phyloP scores from a whole-genome alignment of 2,888 invertebrate genomes.

The Timema podura region DNA sequence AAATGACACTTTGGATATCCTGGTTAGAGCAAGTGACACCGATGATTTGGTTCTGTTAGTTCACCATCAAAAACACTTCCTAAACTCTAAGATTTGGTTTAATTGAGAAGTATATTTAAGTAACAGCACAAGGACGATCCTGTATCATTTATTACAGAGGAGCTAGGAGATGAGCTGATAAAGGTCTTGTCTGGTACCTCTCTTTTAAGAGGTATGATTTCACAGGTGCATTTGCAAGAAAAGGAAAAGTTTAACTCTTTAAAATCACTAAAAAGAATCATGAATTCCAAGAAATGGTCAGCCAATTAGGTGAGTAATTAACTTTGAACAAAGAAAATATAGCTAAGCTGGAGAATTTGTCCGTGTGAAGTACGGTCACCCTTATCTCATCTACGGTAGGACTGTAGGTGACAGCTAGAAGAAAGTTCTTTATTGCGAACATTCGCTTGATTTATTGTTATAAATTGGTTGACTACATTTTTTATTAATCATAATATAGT shows the following conservation, averaged over 20 bases:
- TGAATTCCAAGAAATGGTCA: not conserved
- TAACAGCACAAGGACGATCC: not conserved
- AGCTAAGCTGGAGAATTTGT: not conserved
- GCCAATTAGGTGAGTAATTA: not conserved
- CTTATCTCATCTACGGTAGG: no score
- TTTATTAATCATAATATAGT: no score
- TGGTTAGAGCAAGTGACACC: conserved; percentile 4
- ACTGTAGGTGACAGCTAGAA: no score
- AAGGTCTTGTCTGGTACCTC: not conserved
- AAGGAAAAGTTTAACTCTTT: not conserved
- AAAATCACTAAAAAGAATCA: not conserved
- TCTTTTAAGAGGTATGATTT: not conserved
- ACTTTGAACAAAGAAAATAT: not conserved
- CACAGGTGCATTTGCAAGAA: not conserved
- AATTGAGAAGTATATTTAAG: not conserved
- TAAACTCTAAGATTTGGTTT: not conserved
- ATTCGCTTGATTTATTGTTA: no score
- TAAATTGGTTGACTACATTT: no score
- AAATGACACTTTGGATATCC: not conserved
- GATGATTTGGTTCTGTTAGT: not conserved
- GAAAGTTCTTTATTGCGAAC: no score
- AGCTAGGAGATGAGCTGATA: not conserved
- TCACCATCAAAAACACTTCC: not conserved
- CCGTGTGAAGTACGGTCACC: not conserved
- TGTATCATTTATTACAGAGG: not conserved